Conservation (phyloP, 2,888 invertebrate species). For the Mesopsocus fuscifrons region DNA sequence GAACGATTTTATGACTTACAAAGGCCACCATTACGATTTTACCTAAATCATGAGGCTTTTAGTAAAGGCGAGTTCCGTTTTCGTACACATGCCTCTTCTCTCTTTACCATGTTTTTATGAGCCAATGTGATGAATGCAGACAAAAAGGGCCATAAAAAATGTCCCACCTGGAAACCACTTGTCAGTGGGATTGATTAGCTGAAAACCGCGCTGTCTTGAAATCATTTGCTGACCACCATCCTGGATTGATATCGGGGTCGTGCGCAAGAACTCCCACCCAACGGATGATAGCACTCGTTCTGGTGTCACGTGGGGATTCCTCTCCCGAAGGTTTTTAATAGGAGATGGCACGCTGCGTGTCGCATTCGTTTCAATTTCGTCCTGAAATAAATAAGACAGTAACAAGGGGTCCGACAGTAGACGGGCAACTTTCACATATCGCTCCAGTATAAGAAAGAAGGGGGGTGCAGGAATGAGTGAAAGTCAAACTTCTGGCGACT, state of each 20-base stretch:
- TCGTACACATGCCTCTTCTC: not conserved
- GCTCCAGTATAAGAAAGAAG: too few species aligned
- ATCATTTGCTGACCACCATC: conserved; percentile 55
- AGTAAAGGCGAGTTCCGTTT: too few species aligned
- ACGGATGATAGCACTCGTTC: conserved; percentile 57
- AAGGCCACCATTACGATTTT: too few species aligned
- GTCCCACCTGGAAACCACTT: conserved; percentile 71
- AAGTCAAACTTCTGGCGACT: too few species aligned
- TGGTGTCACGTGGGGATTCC: conserved; percentile 48
- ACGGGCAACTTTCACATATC: too few species aligned
- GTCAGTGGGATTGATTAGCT: conserved; percentile 68
- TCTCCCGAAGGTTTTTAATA: conserved; percentile 64
- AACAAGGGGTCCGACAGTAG: too few species aligned
- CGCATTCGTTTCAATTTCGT: conserved; percentile 65
- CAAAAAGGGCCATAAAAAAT: too few species aligned
- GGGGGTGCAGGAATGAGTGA: too few species aligned
- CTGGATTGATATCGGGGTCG: conserved; percentile 40
- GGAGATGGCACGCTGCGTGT: conserved; percentile 66
- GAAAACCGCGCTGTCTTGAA: conserved; percentile 63
- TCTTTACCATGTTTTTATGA: conserved; percentile 1
- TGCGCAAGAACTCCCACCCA: conserved; percentile 67
- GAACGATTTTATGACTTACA: conserved; percentile 3
- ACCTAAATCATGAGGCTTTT: not conserved
- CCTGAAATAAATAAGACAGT: conserved; percentile 31
- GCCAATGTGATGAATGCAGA: conserved; percentile 1